Base-by-base conservation (phyloP, 2,797 vertebrate genomes). In the Myiotriccus ornatus region DNA sequence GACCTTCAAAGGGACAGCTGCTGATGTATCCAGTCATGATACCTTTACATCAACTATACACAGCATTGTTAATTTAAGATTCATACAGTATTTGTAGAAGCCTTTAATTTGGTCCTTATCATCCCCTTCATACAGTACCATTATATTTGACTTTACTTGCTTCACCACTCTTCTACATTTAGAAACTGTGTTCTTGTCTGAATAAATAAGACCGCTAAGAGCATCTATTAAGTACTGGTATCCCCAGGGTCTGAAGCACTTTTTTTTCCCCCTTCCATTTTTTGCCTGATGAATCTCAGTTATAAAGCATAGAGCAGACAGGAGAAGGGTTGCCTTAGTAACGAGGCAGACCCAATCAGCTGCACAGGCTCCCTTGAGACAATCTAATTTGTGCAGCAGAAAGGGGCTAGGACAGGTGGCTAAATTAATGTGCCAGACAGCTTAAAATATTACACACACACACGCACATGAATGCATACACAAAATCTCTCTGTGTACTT, bases 271-370 rank as follows among this genome's bases (percentile, higher is more conserved):
- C 32, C 9, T 92, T 69, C 62, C 52, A 23, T 85, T 94, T 84
- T 80, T 96, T 96, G 84, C 95, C 93, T 95, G 91, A 82, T 96
- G 93, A 96, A 97, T 95, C 84, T 97, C 96, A 97, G 95, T 96
- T 97, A 95, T 94, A 97, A 97, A 97, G 94, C 94, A 96, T 57
- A 94, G 32, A 98, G 95, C 84, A 18, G 97, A 97, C 89, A 98
- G 97, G 95, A 97, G 97, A 97, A 97, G 12, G 94, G 98, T 99
- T 98, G 98, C 98, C 98, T 98, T 98, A 98, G 98, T 95, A 97
- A 99, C 97, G 4, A 86, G 93, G 94, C 82, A 96, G 97, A 97
- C 97, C 95, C 97, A 98, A 98, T 98, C 97, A 98, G 97, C 97
- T 94, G 94, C 97, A 84, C 37, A 95, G 95, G 95, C 95, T 98